phyloP scores from a whole-genome alignment of 2,113 vertebrate genomes.

The Lipophrys pholis region DNA sequence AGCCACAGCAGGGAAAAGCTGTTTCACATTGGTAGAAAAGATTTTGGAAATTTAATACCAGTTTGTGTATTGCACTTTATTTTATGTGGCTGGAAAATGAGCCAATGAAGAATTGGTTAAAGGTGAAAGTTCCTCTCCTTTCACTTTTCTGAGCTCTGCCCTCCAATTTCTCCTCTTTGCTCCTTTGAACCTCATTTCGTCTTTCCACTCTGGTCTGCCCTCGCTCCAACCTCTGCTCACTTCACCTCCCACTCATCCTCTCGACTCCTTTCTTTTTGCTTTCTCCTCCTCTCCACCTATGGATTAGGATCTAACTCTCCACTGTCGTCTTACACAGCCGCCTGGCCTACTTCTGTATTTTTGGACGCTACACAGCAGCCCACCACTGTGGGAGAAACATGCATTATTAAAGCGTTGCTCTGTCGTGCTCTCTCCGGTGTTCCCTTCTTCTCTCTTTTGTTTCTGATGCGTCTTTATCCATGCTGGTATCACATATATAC shows the following conservation, averaged over 20 bases:
- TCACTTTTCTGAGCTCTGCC: neutral
- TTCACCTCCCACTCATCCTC: conserved; percentile 38
- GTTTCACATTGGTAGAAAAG: too few relatives aligned
- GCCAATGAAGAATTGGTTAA: too few relatives aligned
- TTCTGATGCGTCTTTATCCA: conserved; percentile 25
- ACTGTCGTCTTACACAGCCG: conserved; percentile 40
- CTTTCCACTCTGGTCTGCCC: conserved; percentile 15
- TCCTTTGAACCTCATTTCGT: conserved; percentile 36
- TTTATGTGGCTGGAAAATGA: too few relatives aligned
- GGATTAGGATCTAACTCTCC: conserved; percentile 47
- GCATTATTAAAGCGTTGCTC: conserved; percentile 64
- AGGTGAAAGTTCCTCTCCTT: neutral
- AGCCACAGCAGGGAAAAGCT: too few relatives aligned
- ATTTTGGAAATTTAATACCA: too few relatives aligned
- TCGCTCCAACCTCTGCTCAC: conserved; percentile 16
- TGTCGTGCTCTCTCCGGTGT: conserved; percentile 20
- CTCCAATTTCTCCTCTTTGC: neutral
- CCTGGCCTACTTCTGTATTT: conserved; percentile 74
- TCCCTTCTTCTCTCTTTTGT: conserved; percentile 46
- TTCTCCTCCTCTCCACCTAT: conserved; percentile 20
- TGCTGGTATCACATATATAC: conserved; percentile 11
- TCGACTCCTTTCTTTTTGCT: conserved; percentile 27
- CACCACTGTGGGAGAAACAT: conserved; percentile 45
- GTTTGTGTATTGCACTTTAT: too few relatives aligned
- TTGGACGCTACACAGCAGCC: conserved; percentile 54